Evolutionary conservation across 2,113 vertebrate species (phyloP), one percentile per base, ranked within the genome.

Genomic region (Hippocampus barbouri): DNA sequence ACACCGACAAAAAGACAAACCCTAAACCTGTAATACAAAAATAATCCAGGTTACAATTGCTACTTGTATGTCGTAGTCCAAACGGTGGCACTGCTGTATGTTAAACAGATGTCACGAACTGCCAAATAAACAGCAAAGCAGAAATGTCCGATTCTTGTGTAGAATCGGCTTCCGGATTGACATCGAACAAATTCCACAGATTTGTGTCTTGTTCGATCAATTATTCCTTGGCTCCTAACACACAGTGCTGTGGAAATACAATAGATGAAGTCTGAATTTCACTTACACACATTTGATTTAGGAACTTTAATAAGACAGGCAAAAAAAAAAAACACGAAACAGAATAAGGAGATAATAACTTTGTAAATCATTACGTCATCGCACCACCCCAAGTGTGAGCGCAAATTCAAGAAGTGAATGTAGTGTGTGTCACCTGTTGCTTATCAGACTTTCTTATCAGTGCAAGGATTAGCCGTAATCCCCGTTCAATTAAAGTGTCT

Each of bases 371-470:
- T 23, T 56, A 56, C 53, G 21, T 56, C 53, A 9, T 56, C 53
- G 11, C n/a, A 56, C 21, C 1, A 56, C 21, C 53, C 53, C 47
- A 7, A 3, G 3, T 10, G 8, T 72, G 69, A 68, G 68, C 18
- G 14, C 71, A 66, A 5, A 34, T 57, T 59, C 34, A 30, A 49
- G 25, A 57, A 71, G 27, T 73, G 65, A 23, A 30, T 51, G 67
- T 74, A 59, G 23, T 38, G 71, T 64, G 30, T 56, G 72, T 68
- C 82, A 83, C 83, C 80, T 84, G 78, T 69, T 75, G 72, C 68
- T 77, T 87, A 79, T 86, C 79, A 8, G 62, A 0, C 21, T 69
- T 75, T 61, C 69, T 78, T 66, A 79, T 87, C 78, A 75, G 49
- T 62, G 3, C 53, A 71, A 71, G 53, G 51, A 83, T 85, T 76